Evolutionary conservation across 1,140 invertebrate species (phyloP), one percentile per base, ranked within the genome.

Genomic region (Rhizoglyphus robini): DNA sequence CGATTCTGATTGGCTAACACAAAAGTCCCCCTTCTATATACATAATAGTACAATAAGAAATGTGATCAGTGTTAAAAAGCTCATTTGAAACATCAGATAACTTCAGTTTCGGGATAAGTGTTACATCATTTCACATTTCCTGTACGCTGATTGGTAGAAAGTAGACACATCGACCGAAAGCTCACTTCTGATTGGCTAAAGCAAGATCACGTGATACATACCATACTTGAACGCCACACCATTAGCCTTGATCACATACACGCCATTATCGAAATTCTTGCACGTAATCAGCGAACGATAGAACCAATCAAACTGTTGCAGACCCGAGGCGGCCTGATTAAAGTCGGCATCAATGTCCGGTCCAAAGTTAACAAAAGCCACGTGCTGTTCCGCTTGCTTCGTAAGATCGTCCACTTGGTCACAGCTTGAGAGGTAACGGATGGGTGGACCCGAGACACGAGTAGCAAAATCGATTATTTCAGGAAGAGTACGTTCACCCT

Each of bases 381-480:
- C 80, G 57, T 83, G 81, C 72, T 87, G 86, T 25, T 82, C 78
- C 68, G 81, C 82, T 74, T 87, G 86, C 2, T 88, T 78, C 70
- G 82, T 30, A 27, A 65, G 20, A 25, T 48, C 25, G 4, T 65
- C 20, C 1, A 65, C 13, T 41, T 59, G 11, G 11, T 54, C 27
- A 63, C 65, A 66, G 32, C n/a, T 32, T 2, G 36, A n/a, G 2
- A 69, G 15, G n/a, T 60, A 38, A 31, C 61, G 46, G 25, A 70
- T 30, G 3, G 67, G 30, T 15, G 66, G 59, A 47, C 91, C 89
- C 67, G 84, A 83, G 80, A 96, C 87, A 73, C 92, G 81, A 64
- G 86, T 75, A 11, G 90, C 91, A 83, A 96, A 99, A 71, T 92
- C 88, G 0, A 97, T 82, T 69, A 99, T 88, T 68, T 94, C 90